Conservation (phyloP, 2,797 vertebrate genomes). For the Acrocephalus scirpaceus region DNA sequence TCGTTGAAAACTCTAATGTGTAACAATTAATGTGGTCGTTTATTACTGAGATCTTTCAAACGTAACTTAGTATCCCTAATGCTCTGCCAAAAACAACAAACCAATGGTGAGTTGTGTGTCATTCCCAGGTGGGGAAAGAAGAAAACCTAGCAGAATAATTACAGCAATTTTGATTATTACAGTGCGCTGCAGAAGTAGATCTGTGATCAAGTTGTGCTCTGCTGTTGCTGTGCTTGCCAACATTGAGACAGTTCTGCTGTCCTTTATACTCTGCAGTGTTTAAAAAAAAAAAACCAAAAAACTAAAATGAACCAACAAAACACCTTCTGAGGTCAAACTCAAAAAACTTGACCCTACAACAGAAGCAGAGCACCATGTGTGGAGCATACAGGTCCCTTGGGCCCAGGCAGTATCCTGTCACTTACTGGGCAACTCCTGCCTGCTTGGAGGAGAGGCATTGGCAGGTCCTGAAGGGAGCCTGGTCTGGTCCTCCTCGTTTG, state of each 20-base stretch:
- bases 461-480: slow-evolving; percentile 38
- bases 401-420: background rate
- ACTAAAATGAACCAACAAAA: background rate
- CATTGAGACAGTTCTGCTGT: background rate
- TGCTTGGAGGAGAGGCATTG: background rate
- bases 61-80: slow-evolving; percentile 1
- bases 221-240: slow-evolving; percentile 20
- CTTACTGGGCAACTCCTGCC: background rate
- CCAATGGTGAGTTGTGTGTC: background rate
- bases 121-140: slow-evolving; percentile 30
- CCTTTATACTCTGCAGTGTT: background rate
- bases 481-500: background rate
- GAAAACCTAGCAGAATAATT: slow-evolving; percentile 49
- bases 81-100: slow-evolving; percentile 38
- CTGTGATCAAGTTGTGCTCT: slow-evolving; percentile 4
- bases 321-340: background rate
- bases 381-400: background rate
- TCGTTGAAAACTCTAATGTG: slow-evolving; percentile 24
- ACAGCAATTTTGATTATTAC: slow-evolving; percentile 46
- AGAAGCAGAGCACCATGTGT: background rate
- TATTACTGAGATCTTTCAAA: slow-evolving; percentile 37
- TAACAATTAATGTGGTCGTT: slow-evolving; percentile 12
- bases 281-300: background rate
- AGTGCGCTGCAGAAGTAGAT: slow-evolving; percentile 32
- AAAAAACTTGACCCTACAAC: background rate